A percentile compares a stretch with the other conserved stretches of the same genome.
phyloP scores from a whole-genome alignment of 2,797 vertebrate species.

The Scarus forsteni region DNA sequence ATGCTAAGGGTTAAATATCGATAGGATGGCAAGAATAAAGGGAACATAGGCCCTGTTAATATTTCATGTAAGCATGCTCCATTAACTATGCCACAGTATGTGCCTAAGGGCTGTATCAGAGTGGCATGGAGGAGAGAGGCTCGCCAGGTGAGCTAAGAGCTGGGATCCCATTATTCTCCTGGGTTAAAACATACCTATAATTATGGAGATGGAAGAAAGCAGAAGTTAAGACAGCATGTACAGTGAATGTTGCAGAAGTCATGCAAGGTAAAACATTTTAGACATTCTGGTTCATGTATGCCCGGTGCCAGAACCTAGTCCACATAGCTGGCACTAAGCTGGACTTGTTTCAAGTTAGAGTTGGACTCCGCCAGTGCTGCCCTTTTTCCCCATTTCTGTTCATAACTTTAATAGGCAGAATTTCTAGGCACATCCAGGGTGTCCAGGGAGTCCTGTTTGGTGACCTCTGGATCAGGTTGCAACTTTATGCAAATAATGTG shows the following conservation, averaged over 20 bases:
- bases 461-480: too few species aligned
- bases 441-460: too few species aligned
- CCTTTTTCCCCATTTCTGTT: too few species aligned
- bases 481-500: too few species aligned
- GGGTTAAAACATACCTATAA: constrained; percentile 60
- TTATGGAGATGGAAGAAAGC: constrained; percentile 30
- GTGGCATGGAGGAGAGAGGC: constrained; percentile 66
- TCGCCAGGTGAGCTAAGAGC: constrained; percentile 65
- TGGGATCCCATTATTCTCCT: constrained; percentile 58
- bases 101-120: constrained; percentile 70
- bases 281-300: too few species aligned
- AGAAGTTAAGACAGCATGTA: constrained; percentile 13
- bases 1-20: constrained; percentile 71
- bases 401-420: too few species aligned
- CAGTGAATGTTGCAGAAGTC: constrained; percentile 8
- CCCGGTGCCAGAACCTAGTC: too few species aligned
- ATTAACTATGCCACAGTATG: constrained; percentile 73
- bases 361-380: too few species aligned
- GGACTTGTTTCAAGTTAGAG: too few species aligned
- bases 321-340: too few species aligned
- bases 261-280: neutral
- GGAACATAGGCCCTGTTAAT: constrained; percentile 79
- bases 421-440: too few species aligned
- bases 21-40: constrained; percentile 75
- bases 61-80: constrained; percentile 78